These are phyloP conservation scores for Semaprochilodus insignis DNA, from an alignment of 2,797 vertebrate species.

Conservation along the genomic window DNA sequence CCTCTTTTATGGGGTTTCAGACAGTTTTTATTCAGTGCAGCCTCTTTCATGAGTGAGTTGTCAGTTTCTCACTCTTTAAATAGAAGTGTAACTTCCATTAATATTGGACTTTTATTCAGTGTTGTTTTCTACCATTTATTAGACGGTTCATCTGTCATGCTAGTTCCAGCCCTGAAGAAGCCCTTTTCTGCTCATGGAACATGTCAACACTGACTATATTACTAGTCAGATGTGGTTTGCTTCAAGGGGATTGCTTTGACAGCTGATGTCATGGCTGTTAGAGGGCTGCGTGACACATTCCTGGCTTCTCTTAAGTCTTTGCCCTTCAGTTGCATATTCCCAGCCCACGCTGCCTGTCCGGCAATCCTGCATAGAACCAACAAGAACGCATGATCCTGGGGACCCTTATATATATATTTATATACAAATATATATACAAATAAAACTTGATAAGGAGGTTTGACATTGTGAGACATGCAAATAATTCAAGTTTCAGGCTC, in stretches of 20 bases:
- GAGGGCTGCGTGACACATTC: conserved; percentile 32
- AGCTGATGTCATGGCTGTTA: conserved; percentile 43
- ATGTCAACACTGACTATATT: conserved; percentile 55
- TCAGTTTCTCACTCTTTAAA: conserved; percentile 7
- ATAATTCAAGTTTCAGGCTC: too few relatives aligned
- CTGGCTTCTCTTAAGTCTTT: conserved; percentile 32
- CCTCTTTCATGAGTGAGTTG: not conserved
- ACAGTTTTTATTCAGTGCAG: not conserved
- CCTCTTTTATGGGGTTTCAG: not conserved
- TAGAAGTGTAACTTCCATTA: not conserved
- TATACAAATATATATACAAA: not conserved
- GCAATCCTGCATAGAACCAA: conserved; percentile 12
- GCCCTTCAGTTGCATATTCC: conserved; percentile 36
- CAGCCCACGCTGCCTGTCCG: conserved; percentile 30
- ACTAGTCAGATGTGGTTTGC: conserved; percentile 51
- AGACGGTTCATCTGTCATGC: conserved; percentile 2
- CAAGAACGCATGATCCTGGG: conserved; percentile 10
- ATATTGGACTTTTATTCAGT: not conserved
- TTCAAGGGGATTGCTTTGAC: conserved; percentile 50
- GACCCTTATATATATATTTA: not conserved
- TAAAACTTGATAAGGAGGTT: too few relatives aligned
- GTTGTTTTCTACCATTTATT: conserved; percentile 9
- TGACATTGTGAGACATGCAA: too few relatives aligned
- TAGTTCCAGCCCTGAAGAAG: conserved; percentile 27
- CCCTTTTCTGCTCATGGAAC: conserved; percentile 45